phyloP scores from a whole-genome alignment of 2,888 invertebrate species.

The Hypolimnas misippus region DNA sequence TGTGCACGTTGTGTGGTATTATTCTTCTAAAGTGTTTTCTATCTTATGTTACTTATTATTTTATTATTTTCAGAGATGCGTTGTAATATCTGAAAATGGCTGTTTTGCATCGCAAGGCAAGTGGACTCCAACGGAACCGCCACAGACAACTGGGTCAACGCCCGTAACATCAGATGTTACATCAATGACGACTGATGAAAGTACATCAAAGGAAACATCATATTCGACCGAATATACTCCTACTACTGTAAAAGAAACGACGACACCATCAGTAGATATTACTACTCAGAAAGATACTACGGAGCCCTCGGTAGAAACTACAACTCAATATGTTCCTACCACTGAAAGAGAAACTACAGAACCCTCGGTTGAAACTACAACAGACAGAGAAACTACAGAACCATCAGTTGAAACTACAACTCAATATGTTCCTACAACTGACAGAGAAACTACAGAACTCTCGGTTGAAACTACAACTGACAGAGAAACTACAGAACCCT shows the following conservation, averaged over 20 bases:
- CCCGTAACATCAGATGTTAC: neutral
- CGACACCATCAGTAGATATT: no score
- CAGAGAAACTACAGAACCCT: neutral
- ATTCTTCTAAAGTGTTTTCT: no score
- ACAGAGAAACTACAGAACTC: neutral
- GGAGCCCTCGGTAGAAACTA: neutral
- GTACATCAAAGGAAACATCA: no score
- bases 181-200: no score
- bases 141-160: conserved; percentile 14
- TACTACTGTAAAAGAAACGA: no score
- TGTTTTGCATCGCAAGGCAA: conserved; percentile 34
- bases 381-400: neutral
- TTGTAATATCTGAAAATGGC: conserved; percentile 36
- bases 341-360: neutral
- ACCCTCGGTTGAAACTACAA: conserved; percentile 10
- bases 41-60: no score
- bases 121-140: conserved; percentile 24
- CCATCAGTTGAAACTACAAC: neutral
- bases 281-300: conserved; percentile 10
- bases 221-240: no score
- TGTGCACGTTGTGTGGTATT: no score
- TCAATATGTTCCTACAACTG: neutral
- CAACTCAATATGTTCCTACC: neutral
- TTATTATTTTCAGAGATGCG: conserved; percentile 32
- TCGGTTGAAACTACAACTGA: neutral